Base-by-base conservation (phyloP, 2,888 invertebrate species). In the Meiosimyza platycephala region DNA sequence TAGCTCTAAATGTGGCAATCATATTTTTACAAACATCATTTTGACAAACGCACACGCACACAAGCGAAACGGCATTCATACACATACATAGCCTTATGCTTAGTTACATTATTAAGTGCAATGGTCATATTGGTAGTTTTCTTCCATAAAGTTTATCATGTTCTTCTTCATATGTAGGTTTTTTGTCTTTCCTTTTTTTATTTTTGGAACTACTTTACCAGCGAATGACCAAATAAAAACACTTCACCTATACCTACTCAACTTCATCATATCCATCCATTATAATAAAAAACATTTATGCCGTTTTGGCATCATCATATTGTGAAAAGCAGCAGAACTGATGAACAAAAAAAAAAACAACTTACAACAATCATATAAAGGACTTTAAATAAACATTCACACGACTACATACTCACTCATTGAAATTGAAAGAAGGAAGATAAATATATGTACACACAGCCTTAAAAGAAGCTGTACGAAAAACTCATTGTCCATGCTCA, bases 271-370 rank as follows among this genome's bases (percentile, higher is more conserved):
- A 60, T 28, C 69, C 78, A 81, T 80, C 76, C 76, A 83, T 82
- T 83, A 82, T 80, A 82, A 77, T 78, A 78, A 80, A 79, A 80
- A 78, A 73, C n/a, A 51, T 62, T 67, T 67, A 76, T 76, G 75
- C 72, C 76, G 76, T 60, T 60, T 65, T 78, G 79, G 75, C 77
- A 76, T 72, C 71, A 40, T 40, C 9, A 9, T 40, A 40, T 40
- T 6, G 40, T 9, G 40, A 7, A 40, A 40, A 40, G 40, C 7
- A 18, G 54, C 54, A 18, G 13, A 18, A 54, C n/a, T n/a, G 4
- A 22, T 12, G 16, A n/a, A 18, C n/a, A 55, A 3, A 18, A 55
- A 9, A 55, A 55, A 18, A 22, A 22, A 22, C 55, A 16, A n/a
- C 55, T 40, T 9, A 40, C 40, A 40, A 40, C 40, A 40, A 40